A percentile compares a stretch with the other conserved stretches of the same genome.
Evolutionary conservation across 2,113 vertebrate species (phyloP).

Genomic region (Hemiprocne comata): DNA sequence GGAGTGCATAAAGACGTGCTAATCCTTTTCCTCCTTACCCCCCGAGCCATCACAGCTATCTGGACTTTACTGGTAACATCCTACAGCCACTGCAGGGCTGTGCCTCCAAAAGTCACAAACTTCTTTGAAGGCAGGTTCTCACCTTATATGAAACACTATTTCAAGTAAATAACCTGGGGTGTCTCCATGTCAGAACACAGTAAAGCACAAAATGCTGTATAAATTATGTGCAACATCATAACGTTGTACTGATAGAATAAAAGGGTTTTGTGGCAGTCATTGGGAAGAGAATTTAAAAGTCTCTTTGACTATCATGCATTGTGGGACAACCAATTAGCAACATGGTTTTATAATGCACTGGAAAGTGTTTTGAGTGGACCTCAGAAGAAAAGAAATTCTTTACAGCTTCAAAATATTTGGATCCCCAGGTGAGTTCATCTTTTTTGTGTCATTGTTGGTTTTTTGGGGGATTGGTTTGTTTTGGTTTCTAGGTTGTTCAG

Average conservation of each 20-base stretch:
- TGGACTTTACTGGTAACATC: not conserved
- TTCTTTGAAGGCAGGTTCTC: not conserved
- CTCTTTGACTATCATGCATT: constrained; percentile 36
- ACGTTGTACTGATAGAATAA: not conserved
- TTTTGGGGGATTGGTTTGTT: not conserved
- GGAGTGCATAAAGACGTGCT: not conserved
- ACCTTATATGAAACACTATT: not conserved
- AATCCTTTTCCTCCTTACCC: not conserved
- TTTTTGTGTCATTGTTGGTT: not conserved
- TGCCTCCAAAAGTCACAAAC: not conserved
- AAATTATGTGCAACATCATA: not conserved
- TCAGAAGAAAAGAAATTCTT: constrained; percentile 42
- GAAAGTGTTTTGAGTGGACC: constrained; percentile 26
- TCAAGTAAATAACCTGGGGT: not conserved
- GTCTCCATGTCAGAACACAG: not conserved
- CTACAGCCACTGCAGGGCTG: not conserved
- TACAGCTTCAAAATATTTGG: constrained; percentile 64
- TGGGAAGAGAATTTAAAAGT: constrained; percentile 29
- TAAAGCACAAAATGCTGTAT: not conserved
- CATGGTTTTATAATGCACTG: constrained; percentile 2
- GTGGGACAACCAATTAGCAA: constrained; percentile 56
- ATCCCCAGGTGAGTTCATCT: not conserved
- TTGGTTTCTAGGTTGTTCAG: too few relatives aligned
- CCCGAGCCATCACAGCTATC: accelerated
- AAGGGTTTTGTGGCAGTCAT: not conserved